A percentile compares a stretch with the other conserved stretches of the same genome.
Evolutionary conservation across 2,113 vertebrate genomes (phyloP).

Genomic region (Tursiops truncatus): DNA sequence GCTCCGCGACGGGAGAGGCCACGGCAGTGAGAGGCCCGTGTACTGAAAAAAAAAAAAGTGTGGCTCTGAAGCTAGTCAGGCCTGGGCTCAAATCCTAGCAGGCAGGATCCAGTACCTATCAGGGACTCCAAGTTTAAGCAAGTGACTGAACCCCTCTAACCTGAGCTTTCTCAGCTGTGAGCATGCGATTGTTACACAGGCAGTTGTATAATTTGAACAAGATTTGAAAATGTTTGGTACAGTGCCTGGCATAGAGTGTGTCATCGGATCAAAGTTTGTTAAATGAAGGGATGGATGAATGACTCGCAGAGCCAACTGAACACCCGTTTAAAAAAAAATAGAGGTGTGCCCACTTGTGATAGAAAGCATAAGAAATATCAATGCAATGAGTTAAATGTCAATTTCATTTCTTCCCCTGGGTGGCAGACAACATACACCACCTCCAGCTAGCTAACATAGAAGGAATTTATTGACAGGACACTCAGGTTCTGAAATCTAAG

Average conservation of each 20-base stretch:
- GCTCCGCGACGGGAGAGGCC: too few species aligned
- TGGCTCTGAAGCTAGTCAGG: not conserved
- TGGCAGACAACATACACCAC: not conserved
- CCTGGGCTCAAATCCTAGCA: not conserved
- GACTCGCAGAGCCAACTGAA: not conserved
- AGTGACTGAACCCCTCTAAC: not conserved
- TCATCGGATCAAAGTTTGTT: not conserved
- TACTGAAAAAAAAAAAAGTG: not conserved
- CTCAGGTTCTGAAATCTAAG: not conserved
- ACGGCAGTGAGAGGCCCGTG: too few species aligned
- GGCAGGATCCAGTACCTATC: not conserved
- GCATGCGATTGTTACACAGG: not conserved
- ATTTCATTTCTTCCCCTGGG: not conserved
- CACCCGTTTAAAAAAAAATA: not conserved
- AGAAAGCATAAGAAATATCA: not conserved
- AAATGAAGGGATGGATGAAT: not conserved
- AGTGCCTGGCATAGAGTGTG: not conserved
- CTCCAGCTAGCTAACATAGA: not conserved
- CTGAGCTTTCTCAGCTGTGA: not conserved
- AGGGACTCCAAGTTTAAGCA: not conserved
- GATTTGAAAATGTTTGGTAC: not conserved
- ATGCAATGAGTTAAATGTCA: not conserved
- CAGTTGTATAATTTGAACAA: not conserved
- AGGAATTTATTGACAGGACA: conserved; percentile 5
- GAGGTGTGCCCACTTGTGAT: not conserved